phyloP scores from a whole-genome alignment of 92 coral and sea anemone species.

The Epizoanthus ramosus region DNA sequence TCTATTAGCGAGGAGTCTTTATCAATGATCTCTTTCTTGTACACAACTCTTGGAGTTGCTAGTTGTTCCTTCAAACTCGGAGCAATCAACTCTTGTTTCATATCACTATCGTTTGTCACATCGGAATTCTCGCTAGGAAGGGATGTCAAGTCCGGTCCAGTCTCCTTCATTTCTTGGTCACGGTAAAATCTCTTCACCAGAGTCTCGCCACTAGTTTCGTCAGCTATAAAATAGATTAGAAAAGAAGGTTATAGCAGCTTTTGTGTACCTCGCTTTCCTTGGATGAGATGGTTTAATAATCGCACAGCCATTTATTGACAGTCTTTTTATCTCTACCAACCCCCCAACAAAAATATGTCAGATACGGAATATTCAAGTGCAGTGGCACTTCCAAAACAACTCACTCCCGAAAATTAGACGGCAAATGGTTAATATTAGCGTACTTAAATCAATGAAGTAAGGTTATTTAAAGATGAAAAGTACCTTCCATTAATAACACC shows the following conservation, averaged over 20 bases:
- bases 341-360: too few species aligned
- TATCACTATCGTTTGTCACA: slow-evolving; percentile 7
- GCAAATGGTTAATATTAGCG: too few species aligned
- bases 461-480: too few species aligned
- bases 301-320: too few species aligned
- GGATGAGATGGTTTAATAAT: too few species aligned
- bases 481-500: too few species aligned
- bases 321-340: too few species aligned
- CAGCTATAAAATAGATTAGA: neutral
- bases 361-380: too few species aligned
- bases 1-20: slow-evolving; percentile 74
- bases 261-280: too few species aligned
- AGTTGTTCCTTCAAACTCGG: slow-evolving; percentile 31
- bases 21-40: slow-evolving; percentile 64
- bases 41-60: slow-evolving; percentile 70
- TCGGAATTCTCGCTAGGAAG: slow-evolving; percentile 65
- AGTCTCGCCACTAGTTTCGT: slow-evolving; percentile 44
- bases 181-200: slow-evolving; percentile 82
- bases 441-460: too few species aligned
- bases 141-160: slow-evolving; percentile 43
- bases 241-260: neutral
- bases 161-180: slow-evolving; percentile 71
- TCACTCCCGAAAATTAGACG: too few species aligned
- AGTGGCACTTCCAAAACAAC: too few species aligned
- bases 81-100: slow-evolving; percentile 12